Evolutionary conservation across 2,888 invertebrate genomes (phyloP), one percentile per base, ranked within the genome.

Genomic region (Pelosia muscerda): DNA sequence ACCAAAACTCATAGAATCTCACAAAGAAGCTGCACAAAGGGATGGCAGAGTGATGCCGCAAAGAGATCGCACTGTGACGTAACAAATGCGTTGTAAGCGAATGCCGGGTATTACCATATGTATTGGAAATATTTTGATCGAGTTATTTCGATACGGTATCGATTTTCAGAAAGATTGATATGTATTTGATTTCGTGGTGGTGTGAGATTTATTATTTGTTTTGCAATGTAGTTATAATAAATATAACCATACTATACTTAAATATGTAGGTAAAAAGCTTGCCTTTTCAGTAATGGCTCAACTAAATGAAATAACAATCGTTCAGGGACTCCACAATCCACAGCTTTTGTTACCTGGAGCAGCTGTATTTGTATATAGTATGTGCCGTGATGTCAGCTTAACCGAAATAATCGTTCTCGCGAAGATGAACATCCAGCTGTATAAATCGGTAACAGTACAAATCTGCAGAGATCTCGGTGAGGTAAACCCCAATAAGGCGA

Each of bases 41-140:
- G 22, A 68, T 23, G 56, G 38, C 59, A 68, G 78, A 69, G 58
- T 78, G 73, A 81, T 78, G 71, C 59, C 63, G 75, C 73, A 81
- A 78, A 78, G 81, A 81, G 78, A 73, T 75, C 63, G 73, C 63
- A 60, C 59, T 64, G 70, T 72, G 66, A 70, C 62, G 75, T 73
- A 62, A 78, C 79, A 78, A 80, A 78, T 71, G 79, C 65, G 73
- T 54, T 76, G 74, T 76, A 78, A 78, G 76, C 69, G 81, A 67
- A 57, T 28, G 69, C 68, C 65, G 73, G 63, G 67, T 68, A 78
- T 78, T 80, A 80, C 76, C 81, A 81, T 78, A 78, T 72, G 71
- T 78, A 78, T 78, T 68, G 81, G 61, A 49, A 58, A 68, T 69
- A 73, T 63, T 72, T 59, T 66, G 63, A 78, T 80, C 62, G 64